These are phyloP conservation scores for Penelope pileata DNA, from an alignment of 2,113 vertebrate species.

Conservation along the genomic window DNA sequence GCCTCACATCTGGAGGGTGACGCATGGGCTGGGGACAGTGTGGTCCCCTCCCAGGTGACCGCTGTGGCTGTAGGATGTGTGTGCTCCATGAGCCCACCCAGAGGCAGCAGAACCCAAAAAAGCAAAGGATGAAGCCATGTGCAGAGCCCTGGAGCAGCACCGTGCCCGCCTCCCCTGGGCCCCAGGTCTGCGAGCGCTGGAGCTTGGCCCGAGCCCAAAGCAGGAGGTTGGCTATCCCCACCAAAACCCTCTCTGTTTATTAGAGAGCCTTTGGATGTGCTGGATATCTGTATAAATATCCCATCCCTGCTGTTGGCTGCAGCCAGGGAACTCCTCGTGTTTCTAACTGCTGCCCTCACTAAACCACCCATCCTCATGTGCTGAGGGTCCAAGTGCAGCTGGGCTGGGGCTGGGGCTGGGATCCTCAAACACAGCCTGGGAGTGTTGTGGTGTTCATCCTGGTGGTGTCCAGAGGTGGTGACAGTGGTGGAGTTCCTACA, in stretches of 20 bases:
- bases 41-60: not conserved
- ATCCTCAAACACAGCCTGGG: fast-evolving
- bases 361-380: not conserved
- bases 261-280: not conserved
- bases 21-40: not conserved
- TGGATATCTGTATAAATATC: not conserved
- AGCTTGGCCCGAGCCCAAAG: not conserved
- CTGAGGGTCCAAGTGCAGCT: not conserved
- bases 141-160: fast-evolving
- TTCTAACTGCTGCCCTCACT: not conserved
- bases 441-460: not conserved
- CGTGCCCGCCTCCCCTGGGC: not conserved
- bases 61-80: not conserved
- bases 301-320: not conserved
- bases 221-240: not conserved
- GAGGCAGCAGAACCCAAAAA: not conserved
- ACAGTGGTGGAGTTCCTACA: not conserved
- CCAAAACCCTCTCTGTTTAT: not conserved
- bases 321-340: fast-evolving
- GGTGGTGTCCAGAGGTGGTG: not conserved
- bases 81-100: not conserved
- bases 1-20: not conserved
- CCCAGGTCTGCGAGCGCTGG: not conserved
- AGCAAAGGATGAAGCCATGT: fast-evolving
- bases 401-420: not conserved